Evolutionary conservation across 2,113 vertebrate genomes (phyloP).

Genomic region (Agapornis roseicollis): DNA sequence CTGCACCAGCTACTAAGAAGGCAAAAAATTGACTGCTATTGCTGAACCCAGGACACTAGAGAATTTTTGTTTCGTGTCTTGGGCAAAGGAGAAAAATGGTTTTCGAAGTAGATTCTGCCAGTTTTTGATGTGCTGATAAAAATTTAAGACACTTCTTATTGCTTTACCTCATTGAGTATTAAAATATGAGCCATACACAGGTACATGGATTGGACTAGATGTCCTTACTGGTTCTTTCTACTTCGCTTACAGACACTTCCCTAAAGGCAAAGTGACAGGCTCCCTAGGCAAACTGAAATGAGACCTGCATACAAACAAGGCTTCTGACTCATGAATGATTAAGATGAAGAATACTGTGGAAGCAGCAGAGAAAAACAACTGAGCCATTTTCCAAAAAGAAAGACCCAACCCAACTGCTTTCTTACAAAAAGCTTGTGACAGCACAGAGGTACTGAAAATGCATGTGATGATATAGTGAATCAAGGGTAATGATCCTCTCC

Average conservation of each 20-base stretch:
- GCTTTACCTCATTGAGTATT: constrained; percentile 8
- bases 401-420: background rate
- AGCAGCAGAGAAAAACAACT: background rate
- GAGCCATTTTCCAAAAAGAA: background rate
- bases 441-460: background rate
- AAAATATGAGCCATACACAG: background rate
- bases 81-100: background rate
- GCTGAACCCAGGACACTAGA: too few relatives aligned
- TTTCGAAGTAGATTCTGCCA: background rate
- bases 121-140: background rate
- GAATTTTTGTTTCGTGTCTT: background rate
- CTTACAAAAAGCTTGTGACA: background rate
- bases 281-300: background rate
- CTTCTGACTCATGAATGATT: constrained; percentile 8
- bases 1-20: too few relatives aligned
- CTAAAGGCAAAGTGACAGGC: background rate
- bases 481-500: background rate
- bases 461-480: background rate
- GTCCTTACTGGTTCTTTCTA: background rate
- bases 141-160: constrained; percentile 20
- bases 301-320: constrained; percentile 8
- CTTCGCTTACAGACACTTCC: background rate
- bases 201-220: background rate
- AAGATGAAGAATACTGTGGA: background rate
- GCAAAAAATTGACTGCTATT: too few relatives aligned